phyloP scores from a whole-genome alignment of 1,140 invertebrate genomes.

The Drosophila orena region DNA sequence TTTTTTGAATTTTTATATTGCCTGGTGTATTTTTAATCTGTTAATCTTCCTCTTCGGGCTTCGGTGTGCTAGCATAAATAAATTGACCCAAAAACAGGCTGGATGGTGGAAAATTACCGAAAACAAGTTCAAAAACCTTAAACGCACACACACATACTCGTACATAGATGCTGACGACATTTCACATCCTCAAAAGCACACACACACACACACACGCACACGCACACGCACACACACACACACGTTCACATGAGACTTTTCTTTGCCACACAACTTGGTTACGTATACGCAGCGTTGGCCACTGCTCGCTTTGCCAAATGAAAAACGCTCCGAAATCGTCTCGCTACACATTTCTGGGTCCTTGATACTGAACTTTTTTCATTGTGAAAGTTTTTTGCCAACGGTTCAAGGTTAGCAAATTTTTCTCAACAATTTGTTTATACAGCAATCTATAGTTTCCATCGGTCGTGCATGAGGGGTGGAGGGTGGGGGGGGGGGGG shows the following conservation, averaged over 20 bases:
- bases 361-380: constrained; percentile 83
- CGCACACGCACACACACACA: constrained; percentile 2
- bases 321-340: constrained; percentile 54
- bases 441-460: constrained; percentile 40
- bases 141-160: constrained; percentile 24
- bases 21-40: constrained; percentile 25
- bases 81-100: constrained; percentile 65
- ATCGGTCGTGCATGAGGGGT: constrained; percentile 1
- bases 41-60: constrained; percentile 27
- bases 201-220: constrained; percentile 1
- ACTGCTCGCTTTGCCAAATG: constrained; percentile 41
- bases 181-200: constrained; percentile 14
- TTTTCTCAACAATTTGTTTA: constrained; percentile 46
- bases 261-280: constrained; percentile 45
- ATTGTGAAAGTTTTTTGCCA: constrained; percentile 82
- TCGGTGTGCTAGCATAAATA: constrained; percentile 51
- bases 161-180: constrained; percentile 5
- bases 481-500: too few species aligned
- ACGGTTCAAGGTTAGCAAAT: constrained; percentile 67
- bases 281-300: constrained; percentile 75
- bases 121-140: constrained; percentile 60
- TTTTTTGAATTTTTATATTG: constrained; percentile 10
- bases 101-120: constrained; percentile 63
- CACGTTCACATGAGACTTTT: constrained; percentile 18
- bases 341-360: constrained; percentile 67